Evolutionary conservation across 1,140 invertebrate species (phyloP).

Genomic region (Druon quercuslanigerum): DNA sequence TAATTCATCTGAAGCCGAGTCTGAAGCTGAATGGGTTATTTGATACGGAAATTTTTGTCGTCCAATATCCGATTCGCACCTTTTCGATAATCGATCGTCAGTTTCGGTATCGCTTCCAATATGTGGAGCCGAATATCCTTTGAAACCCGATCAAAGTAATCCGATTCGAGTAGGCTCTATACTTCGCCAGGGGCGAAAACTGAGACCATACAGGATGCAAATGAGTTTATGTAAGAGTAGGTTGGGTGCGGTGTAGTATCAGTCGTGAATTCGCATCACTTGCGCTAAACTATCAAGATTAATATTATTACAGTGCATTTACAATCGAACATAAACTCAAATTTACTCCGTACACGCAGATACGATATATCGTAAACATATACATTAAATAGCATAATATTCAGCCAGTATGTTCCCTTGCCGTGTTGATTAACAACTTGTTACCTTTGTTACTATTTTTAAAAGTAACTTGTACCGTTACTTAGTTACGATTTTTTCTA

Average conservation of each 20-base stretch:
- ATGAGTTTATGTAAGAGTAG: constrained; percentile 20
- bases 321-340: background rate
- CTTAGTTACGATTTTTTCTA: too few relatives aligned
- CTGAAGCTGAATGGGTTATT: background rate
- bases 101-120: constrained; percentile 29
- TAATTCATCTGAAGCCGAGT: too few relatives aligned
- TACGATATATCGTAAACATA: too few relatives aligned
- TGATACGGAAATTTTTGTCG: background rate
- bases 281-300: background rate
- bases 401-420: too few relatives aligned
- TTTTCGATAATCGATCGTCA: constrained; percentile 30
- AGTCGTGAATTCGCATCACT: constrained; percentile 14
- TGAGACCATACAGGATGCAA: constrained; percentile 31
- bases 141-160: constrained; percentile 31
- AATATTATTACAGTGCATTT: constrained; percentile 9
- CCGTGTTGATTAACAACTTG: too few relatives aligned
- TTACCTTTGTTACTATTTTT: too few relatives aligned
- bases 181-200: constrained; percentile 7
- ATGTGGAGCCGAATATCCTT: constrained; percentile 28
- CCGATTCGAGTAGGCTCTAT: constrained; percentile 19
- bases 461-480: too few relatives aligned
- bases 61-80: constrained; percentile 20
- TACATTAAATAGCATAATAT: too few relatives aligned
- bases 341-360: background rate
- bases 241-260: background rate